Conservation (phyloP, 2,888 invertebrate species). For the Amblyjoppa proteus region DNA sequence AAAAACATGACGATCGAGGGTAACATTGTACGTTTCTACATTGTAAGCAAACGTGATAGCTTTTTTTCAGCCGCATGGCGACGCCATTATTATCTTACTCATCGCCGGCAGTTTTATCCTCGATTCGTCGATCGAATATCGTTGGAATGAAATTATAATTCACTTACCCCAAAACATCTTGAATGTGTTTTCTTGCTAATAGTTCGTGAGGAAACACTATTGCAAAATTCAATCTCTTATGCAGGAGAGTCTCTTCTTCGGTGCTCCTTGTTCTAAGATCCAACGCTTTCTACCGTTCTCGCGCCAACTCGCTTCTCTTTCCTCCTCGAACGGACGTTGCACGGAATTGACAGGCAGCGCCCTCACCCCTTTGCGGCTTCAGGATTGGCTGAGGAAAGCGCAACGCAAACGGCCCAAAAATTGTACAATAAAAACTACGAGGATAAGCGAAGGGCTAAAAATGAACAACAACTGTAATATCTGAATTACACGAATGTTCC, state of each 20-base stretch:
- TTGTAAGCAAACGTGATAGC: constrained; percentile 15
- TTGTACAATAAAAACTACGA: not conserved
- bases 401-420: not conserved
- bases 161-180: constrained; percentile 85
- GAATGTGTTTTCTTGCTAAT: constrained; percentile 63
- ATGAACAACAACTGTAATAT: not conserved
- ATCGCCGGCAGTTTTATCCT: constrained; percentile 67
- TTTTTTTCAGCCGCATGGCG: constrained; percentile 76
- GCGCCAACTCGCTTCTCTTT: constrained; percentile 67
- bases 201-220: constrained; percentile 46
- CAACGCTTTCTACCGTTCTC: constrained; percentile 63
- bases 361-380: not conserved
- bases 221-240: constrained; percentile 44
- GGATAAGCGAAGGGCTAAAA: not conserved
- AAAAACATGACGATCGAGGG: constrained; percentile 45
- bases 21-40: not conserved
- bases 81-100: constrained; percentile 73
- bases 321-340: constrained; percentile 4
- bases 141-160: constrained; percentile 5
- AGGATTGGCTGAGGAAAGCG: not conserved
- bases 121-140: not conserved
- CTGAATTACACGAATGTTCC: not conserved
- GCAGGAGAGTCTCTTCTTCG: constrained; percentile 17
- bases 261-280: constrained; percentile 34
- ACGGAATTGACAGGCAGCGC: constrained; percentile 13